Evolutionary conservation across 2,113 vertebrate species (phyloP).

Genomic region (Plestiodon gilberti): DNA sequence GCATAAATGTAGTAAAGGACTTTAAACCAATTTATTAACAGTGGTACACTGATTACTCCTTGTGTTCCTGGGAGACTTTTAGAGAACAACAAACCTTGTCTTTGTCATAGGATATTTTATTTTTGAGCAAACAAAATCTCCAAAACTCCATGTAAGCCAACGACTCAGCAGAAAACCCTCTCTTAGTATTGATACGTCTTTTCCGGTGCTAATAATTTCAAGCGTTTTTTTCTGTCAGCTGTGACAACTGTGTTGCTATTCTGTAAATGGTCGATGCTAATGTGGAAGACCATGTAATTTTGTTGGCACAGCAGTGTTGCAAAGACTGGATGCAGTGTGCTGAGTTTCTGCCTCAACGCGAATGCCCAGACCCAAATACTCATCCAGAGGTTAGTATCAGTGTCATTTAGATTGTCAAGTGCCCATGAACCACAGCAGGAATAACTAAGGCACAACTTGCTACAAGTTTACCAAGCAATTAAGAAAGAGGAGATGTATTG

Average conservation of each 20-base stretch:
- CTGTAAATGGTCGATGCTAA: neutral
- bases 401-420: too few relatives aligned
- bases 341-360: neutral
- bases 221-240: neutral
- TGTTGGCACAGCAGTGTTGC: neutral
- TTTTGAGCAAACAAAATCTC: neutral
- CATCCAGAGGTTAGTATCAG: neutral
- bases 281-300: neutral
- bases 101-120: neutral
- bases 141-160: neutral
- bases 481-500: too few relatives aligned
- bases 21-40: neutral
- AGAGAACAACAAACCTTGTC: neutral
- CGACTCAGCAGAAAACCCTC: rapidly evolving
- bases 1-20: rapidly evolving
- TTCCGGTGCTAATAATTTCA: neutral
- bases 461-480: too few relatives aligned
- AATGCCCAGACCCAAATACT: neutral
- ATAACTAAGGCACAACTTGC: too few relatives aligned
- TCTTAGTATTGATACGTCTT: neutral
- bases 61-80: neutral
- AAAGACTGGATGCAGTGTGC: neutral
- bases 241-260: neutral
- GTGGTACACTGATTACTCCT: neutral
- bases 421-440: too few relatives aligned